phyloP scores from a whole-genome alignment of 2,888 invertebrate species.

The Calameuta pallipes region DNA sequence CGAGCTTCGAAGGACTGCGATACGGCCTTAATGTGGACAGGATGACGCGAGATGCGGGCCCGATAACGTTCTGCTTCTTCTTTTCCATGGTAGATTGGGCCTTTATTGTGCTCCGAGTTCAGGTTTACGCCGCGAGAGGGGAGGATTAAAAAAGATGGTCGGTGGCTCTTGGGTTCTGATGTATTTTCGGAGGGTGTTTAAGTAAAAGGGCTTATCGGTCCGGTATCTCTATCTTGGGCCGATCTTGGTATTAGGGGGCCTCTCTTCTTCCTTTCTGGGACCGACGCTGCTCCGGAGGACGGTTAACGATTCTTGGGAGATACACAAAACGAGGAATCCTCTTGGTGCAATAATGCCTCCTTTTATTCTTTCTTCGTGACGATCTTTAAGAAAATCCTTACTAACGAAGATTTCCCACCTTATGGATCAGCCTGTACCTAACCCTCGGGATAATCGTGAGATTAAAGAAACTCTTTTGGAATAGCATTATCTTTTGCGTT shows the following conservation, averaged over 20 bases:
- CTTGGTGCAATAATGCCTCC: too few relatives aligned
- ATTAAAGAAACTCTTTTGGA: too few relatives aligned
- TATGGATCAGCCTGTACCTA: too few relatives aligned
- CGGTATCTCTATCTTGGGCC: constrained; percentile 45
- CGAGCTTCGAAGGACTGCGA: constrained; percentile 3
- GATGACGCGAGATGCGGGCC: constrained; percentile 41
- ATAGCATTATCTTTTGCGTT: too few relatives aligned
- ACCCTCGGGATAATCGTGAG: too few relatives aligned
- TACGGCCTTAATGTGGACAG: constrained; percentile 41
- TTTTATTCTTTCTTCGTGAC: too few relatives aligned
- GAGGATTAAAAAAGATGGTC: constrained; percentile 21
- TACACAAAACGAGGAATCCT: too few relatives aligned
- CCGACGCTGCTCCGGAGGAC: too few relatives aligned
- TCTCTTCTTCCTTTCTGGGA: not conserved
- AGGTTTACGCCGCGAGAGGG: constrained; percentile 2
- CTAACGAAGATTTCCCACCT: too few relatives aligned
- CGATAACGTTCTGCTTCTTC: constrained; percentile 32
- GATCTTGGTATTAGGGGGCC: constrained; percentile 37
- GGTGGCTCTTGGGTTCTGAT: constrained; percentile 16
- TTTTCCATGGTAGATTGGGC: constrained; percentile 19
- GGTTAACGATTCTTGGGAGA: too few relatives aligned
- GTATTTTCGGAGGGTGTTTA: constrained; percentile 35
- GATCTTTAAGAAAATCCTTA: too few relatives aligned
- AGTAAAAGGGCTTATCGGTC: constrained; percentile 45
- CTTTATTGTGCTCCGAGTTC: not conserved